Percentiles rank a stretch among this genome's conserved stretches.
Conservation (phyloP, 1,140 invertebrate genomes). For the Bombus terrestris region DNA sequence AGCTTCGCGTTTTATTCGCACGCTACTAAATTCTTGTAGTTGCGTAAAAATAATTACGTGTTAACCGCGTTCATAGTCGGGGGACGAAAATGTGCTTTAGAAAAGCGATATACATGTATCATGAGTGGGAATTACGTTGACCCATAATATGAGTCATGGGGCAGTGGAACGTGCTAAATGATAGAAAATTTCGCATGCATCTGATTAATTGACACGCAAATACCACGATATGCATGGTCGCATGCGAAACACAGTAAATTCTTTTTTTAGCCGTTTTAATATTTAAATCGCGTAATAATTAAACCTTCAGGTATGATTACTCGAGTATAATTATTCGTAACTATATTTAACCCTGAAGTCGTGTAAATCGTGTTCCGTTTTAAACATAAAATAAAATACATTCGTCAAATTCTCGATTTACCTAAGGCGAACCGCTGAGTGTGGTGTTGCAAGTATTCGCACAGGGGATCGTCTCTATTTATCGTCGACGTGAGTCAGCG, state of each 20-base stretch:
- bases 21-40: background rate
- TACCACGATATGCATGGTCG: background rate
- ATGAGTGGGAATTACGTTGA: background rate
- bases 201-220: background rate
- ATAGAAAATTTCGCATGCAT: background rate
- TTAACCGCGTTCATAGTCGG: background rate
- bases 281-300: background rate
- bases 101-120: background rate
- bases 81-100: too few relatives aligned
- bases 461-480: conserved; percentile 4
- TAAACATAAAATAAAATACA: background rate
- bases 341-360: background rate
- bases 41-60: background rate
- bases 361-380: background rate
- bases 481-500: conserved; percentile 25
- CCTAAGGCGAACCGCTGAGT: background rate
- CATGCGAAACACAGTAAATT: background rate
- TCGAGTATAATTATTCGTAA: background rate
- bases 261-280: background rate
- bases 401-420: background rate
- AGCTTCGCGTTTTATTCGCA: background rate
- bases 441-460: background rate
- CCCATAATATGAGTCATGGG: background rate
- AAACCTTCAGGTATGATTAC: background rate
- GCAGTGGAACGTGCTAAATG: background rate